Percentiles rank a stretch among this genome's conserved stretches.
These are phyloP conservation scores for Sarcophaga carnaria DNA, from an alignment of 2,888 invertebrate genomes.

Conservation along the genomic window DNA sequence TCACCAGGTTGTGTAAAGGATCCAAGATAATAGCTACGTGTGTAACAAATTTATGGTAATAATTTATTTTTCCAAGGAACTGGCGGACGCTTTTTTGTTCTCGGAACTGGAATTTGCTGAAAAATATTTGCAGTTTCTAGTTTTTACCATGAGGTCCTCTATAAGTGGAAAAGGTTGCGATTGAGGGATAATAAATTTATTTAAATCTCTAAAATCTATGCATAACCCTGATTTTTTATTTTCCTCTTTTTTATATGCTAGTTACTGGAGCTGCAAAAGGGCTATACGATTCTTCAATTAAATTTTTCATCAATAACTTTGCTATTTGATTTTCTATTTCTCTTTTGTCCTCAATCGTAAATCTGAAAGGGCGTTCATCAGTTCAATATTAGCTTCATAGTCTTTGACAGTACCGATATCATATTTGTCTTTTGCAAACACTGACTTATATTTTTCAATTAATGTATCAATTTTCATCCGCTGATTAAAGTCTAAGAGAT, in stretches of 20 bases:
- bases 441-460: constrained; percentile 69
- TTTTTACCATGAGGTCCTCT: constrained; percentile 63
- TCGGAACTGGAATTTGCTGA: constrained; percentile 55
- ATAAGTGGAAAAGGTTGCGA: constrained; percentile 69
- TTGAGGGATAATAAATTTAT: constrained; percentile 69
- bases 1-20: constrained; percentile 67
- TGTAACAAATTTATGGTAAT: constrained; percentile 67
- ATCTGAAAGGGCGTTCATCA: constrained; percentile 66
- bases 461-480: constrained; percentile 54
- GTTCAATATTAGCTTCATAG: constrained; percentile 72
- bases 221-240: constrained; percentile 67
- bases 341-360: constrained; percentile 64
- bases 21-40: constrained; percentile 66
- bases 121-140: constrained; percentile 52
- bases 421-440: constrained; percentile 73
- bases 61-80: constrained; percentile 66
- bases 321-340: constrained; percentile 68
- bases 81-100: constrained; percentile 63
- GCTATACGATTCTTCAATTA: constrained; percentile 69
- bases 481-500: constrained; percentile 1
- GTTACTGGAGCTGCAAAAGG: constrained; percentile 70
- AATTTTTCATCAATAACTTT: constrained; percentile 58
- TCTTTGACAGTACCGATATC: constrained; percentile 71
- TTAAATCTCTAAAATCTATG: constrained; percentile 67
- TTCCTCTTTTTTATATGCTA: constrained; percentile 71